These are phyloP conservation scores for Clostera curtula DNA, from an alignment of 2,888 invertebrate genomes.

Conservation along the genomic window DNA sequence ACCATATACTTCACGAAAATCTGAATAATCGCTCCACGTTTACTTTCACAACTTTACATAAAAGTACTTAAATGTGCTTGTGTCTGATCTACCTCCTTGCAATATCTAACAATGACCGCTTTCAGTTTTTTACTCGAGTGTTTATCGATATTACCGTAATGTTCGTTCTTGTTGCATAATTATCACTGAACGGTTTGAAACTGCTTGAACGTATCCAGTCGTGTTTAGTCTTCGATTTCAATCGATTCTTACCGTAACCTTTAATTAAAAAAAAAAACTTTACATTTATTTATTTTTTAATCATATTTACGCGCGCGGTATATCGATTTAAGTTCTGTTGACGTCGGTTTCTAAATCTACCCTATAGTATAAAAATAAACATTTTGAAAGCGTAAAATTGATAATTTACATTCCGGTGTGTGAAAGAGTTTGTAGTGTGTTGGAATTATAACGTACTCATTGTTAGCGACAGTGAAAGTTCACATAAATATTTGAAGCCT, in stretches of 20 bases:
- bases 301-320: conserved; percentile 5
- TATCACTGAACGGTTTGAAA: conserved; percentile 32
- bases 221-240: conserved; percentile 32
- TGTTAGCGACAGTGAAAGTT: too few relatives aligned
- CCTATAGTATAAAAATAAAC: too few relatives aligned
- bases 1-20: background rate
- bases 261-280: conserved; percentile 6
- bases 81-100: conserved; percentile 12
- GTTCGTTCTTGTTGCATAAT: conserved; percentile 53
- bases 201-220: conserved; percentile 41
- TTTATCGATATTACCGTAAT: conserved; percentile 50
- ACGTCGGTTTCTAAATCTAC: conserved; percentile 6
- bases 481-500: too few relatives aligned
- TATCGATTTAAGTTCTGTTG: conserved; percentile 1
- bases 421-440: too few relatives aligned
- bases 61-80: conserved; percentile 12
- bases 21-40: background rate
- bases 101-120: conserved; percentile 24
- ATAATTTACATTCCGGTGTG: too few relatives aligned
- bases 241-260: conserved; percentile 31
- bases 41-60: conserved; percentile 17
- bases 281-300: conserved; percentile 5
- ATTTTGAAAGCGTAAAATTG: too few relatives aligned
- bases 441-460: too few relatives aligned
- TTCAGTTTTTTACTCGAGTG: conserved; percentile 21